These are phyloP conservation scores for Odontomyia ornata DNA, from an alignment of 2,888 invertebrate species.

Conservation along the genomic window DNA sequence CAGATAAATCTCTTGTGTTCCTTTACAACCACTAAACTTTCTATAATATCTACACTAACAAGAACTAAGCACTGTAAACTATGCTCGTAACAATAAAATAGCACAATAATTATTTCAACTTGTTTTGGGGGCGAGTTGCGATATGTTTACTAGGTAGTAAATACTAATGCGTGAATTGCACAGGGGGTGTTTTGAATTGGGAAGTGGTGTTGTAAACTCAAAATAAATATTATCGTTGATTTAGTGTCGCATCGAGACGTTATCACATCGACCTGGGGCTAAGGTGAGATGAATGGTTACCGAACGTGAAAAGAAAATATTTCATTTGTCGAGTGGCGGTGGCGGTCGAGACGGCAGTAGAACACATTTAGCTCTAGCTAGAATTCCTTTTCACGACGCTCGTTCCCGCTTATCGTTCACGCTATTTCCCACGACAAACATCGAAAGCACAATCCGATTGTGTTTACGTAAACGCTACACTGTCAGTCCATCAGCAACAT, in stretches of 20 bases:
- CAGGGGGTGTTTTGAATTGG: not conserved
- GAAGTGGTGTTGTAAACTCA: not conserved
- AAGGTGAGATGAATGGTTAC: not conserved
- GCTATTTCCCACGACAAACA: not conserved
- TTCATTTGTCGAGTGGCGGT: not conserved
- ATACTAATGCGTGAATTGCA: conserved; percentile 9
- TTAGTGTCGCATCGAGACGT: not conserved
- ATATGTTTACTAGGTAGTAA: conserved; percentile 38
- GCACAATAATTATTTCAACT: not conserved
- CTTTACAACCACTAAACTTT: no score
- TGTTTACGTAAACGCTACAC: not conserved
- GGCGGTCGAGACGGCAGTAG: not conserved
- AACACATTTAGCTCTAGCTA: not conserved
- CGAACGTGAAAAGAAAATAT: conserved; percentile 9
- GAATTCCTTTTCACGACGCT: conserved; percentile 22
- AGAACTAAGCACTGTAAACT: not conserved
- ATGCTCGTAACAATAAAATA: not conserved
- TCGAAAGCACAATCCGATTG: not conserved
- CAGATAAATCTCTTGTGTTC: no score
- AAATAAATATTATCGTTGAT: not conserved
- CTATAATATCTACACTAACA: no score
- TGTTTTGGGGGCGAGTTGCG: not conserved
- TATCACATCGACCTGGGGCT: conserved; percentile 20
- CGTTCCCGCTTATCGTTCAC: conserved; percentile 11
- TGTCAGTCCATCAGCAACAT: conserved; percentile 22